Percentiles rank a stretch among this genome's conserved stretches.
phyloP scores from a whole-genome alignment of 2,797 vertebrate genomes.

The Phylloscopus collybita region DNA sequence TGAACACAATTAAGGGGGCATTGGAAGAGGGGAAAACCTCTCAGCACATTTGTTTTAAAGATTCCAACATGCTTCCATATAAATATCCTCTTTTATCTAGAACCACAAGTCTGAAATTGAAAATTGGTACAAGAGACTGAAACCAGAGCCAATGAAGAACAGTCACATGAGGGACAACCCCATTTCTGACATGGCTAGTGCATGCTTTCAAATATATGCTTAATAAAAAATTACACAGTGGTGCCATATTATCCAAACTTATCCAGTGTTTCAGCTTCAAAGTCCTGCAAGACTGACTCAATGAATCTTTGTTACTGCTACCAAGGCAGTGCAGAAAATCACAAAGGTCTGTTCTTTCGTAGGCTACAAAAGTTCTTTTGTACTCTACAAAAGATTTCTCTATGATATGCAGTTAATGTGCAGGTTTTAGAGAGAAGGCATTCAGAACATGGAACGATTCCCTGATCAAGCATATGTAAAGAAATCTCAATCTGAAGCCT shows the following conservation, averaged over 20 bases:
- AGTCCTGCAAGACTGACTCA: not conserved
- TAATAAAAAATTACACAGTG: not conserved
- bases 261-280: not conserved
- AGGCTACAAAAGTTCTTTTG: not conserved
- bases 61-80: not conserved
- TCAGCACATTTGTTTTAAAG: not conserved
- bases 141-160: not conserved
- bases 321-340: not conserved
- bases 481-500: not conserved
- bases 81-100: not conserved
- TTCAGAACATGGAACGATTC: not conserved
- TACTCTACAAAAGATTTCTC: not conserved
- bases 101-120: not conserved
- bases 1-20: not conserved
- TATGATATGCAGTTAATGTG: not conserved
- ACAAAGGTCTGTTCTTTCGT: not conserved
- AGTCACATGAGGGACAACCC: not conserved
- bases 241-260: not conserved
- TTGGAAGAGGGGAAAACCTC: rapidly evolving
- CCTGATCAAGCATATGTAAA: not conserved
- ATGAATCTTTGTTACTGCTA: not conserved
- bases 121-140: not conserved
- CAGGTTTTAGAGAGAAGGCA: not conserved
- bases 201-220: not conserved
- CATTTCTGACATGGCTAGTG: not conserved